phyloP scores from a whole-genome alignment of 2,888 invertebrate species.

The Notodonta dromedarius region DNA sequence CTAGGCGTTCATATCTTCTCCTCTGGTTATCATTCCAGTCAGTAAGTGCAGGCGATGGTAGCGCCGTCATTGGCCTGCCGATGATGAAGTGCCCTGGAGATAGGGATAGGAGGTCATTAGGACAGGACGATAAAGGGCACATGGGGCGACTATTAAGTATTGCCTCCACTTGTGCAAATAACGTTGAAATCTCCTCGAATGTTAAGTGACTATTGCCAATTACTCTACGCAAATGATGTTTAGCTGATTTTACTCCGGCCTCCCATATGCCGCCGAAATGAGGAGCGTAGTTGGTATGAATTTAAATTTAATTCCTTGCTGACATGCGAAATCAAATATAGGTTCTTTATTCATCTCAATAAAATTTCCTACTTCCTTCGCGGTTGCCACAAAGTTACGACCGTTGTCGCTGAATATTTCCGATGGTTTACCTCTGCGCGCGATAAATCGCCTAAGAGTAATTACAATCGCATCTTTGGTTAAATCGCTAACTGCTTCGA shows the following conservation, averaged over 20 bases:
- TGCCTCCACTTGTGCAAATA: constrained; percentile 24
- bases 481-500: constrained; percentile 11
- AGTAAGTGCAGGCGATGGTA: neutral
- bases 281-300: constrained; percentile 14
- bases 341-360: neutral
- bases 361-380: constrained; percentile 8
- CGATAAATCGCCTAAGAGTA: constrained; percentile 9
- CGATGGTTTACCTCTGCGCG: constrained; percentile 14
- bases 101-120: constrained; percentile 26
- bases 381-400: constrained; percentile 10
- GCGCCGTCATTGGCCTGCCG: constrained; percentile 19
- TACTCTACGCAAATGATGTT: neutral
- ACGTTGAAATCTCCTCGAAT: constrained; percentile 13
- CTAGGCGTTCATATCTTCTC: constrained; percentile 16
- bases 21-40: neutral
- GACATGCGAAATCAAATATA: constrained; percentile 14
- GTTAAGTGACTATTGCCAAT: constrained; percentile 11
- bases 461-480: constrained; percentile 13
- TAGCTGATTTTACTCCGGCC: too few species aligned
- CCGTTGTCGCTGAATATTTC: constrained; percentile 18
- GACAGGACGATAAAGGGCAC: constrained; percentile 28
- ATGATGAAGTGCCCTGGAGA: constrained; percentile 34
- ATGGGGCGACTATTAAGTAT: constrained; percentile 34
- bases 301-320: constrained; percentile 8
- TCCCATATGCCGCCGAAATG: constrained; percentile 13